Conservation (phyloP, 2,797 vertebrate species). For the Pipistrellus nathusii region DNA sequence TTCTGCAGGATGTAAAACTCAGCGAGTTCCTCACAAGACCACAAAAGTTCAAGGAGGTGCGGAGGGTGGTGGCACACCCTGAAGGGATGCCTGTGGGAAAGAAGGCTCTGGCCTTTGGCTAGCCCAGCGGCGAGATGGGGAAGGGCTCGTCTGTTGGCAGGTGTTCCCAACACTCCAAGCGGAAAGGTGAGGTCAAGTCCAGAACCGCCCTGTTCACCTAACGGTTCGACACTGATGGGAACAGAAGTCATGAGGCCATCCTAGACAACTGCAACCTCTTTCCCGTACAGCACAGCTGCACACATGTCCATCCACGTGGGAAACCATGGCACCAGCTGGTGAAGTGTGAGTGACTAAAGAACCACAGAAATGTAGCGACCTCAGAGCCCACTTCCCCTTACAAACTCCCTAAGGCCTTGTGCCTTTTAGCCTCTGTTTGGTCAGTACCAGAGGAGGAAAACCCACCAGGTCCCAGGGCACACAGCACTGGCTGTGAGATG, state of each 20-base stretch:
- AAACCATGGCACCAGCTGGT: not conserved
- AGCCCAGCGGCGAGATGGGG: not conserved
- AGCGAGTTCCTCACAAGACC: not conserved
- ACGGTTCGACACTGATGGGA: fast-evolving
- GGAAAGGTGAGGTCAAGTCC: not conserved
- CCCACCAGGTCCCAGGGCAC: fast-evolving
- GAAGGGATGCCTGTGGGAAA: not conserved
- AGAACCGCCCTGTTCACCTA: not conserved
- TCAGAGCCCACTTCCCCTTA: not conserved
- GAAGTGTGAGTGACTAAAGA: not conserved
- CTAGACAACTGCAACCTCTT: not conserved
- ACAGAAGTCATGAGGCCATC: not conserved
- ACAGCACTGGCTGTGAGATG: not conserved
- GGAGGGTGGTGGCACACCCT: not conserved
- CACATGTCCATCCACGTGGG: fast-evolving
- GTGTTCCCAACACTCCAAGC: not conserved
- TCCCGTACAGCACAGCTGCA: not conserved
- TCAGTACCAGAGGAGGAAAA: not conserved
- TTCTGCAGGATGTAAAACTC: not conserved
- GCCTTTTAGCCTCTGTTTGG: not conserved
- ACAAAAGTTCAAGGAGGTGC: not conserved
- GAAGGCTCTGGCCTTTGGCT: not conserved
- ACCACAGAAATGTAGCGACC: not conserved
- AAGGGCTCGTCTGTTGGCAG: not conserved
- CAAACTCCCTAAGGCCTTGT: not conserved